Evolutionary conservation across 1,140 invertebrate species (phyloP).

Genomic region (Ylistrum balloti): DNA sequence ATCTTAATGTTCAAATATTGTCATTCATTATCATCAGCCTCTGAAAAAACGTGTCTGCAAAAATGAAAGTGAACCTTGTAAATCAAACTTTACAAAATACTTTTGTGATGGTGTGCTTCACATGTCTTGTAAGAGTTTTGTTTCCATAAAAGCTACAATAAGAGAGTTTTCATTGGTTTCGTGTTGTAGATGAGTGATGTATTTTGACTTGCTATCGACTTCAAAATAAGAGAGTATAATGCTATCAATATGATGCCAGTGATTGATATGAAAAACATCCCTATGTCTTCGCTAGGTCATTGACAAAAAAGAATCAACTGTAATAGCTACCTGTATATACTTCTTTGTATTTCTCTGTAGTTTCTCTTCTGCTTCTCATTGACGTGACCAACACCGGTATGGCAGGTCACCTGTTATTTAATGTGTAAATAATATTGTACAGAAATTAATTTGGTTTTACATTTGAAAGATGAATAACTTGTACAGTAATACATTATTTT

Average conservation of each 20-base stretch:
- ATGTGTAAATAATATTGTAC: conserved; percentile 40
- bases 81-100: too few species aligned
- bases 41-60: neutral
- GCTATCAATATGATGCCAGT: too few species aligned
- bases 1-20: conserved; percentile 1
- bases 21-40: neutral
- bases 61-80: neutral
- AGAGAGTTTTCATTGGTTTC: too few species aligned
- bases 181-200: too few species aligned
- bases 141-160: too few species aligned
- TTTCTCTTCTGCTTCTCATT: neutral
- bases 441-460: conserved; percentile 24
- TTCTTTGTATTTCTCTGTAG: too few species aligned
- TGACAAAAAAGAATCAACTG: too few species aligned
- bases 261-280: too few species aligned
- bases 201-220: neutral
- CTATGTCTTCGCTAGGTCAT: too few species aligned
- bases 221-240: neutral
- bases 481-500: conserved; percentile 19
- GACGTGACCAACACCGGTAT: neutral
- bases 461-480: conserved; percentile 18
- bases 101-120: too few species aligned
- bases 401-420: neutral
- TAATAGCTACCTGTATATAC: too few species aligned
- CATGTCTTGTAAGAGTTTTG: too few species aligned